Conservation (phyloP, 2,797 vertebrate genomes). For the Spea hammondii region DNA sequence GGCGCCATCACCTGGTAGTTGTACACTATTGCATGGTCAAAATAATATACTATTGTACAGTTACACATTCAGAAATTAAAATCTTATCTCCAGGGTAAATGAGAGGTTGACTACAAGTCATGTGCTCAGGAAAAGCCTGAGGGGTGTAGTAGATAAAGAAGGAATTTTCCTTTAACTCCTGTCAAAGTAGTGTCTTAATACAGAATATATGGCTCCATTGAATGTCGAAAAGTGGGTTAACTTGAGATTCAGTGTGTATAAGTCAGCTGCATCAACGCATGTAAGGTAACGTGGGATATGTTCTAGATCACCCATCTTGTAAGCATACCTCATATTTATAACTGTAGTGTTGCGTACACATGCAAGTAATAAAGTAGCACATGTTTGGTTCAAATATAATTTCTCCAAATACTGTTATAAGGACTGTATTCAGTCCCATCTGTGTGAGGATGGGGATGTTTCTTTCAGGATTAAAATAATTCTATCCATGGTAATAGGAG, state of each 20-base stretch:
- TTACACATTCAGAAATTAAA: background rate
- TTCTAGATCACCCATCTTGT: no score
- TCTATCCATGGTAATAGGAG: background rate
- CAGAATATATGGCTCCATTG: no score
- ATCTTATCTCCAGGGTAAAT: background rate
- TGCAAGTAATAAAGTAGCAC: no score
- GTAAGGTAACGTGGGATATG: no score
- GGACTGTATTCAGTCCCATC: background rate
- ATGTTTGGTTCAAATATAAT: background rate
- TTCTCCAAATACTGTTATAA: background rate
- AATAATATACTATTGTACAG: background rate
- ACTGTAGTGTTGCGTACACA: no score
- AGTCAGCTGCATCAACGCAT: no score
- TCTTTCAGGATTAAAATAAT: background rate
- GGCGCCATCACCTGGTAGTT: slow-evolving; percentile 36
- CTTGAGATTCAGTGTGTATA: no score
- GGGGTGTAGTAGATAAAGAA: no score
- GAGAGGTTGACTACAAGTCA: background rate
- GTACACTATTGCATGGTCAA: background rate
- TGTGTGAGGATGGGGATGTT: background rate
- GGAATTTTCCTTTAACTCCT: no score
- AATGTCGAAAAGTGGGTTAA: no score
- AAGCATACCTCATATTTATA: no score
- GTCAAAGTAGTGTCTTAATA: no score
- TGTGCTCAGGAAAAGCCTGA: background rate